Evolutionary conservation across 2,888 invertebrate species (phyloP), one percentile per base, ranked within the genome.

Genomic region (Cantharis nigra): DNA sequence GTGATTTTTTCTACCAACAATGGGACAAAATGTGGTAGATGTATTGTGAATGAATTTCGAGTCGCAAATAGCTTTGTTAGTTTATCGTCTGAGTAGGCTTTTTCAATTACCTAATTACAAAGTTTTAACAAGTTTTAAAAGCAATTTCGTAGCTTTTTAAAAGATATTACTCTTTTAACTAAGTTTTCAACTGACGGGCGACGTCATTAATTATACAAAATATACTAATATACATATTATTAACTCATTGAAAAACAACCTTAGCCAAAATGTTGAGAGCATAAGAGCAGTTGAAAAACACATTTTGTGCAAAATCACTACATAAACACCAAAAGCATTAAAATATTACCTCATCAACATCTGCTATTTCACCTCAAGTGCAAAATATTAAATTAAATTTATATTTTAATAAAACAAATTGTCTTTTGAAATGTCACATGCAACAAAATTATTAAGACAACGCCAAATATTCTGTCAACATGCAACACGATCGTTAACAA

Each of bases 81-180:
- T 79, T 78, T 75, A 77, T 79, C 73, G 80, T 78, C 82, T 80
- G 80, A 81, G 80, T 83, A 83, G 85, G 83, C 86, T 84, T 84
- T 87, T 87, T 87, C 87, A 87, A 87, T 87, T 87, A 87, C 85
- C 85, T 87, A 86, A 87, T 87, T 87, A 87, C 84, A 83, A 87
- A 87, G 86, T 87, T 87, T 87, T 87, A 87, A 86, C 86, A 87
- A 87, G 86, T 87, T 87, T 86, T 85, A 84, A 86, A 87, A 87
- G 86, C 86, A 87, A 87, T 87, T 87, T 87, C 82, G 83, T 79
- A 81, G 83, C 85, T 84, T 86, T 87, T 85, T 85, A 85, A 85
- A 85, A 84, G 86, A 86, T 86, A 86, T 87, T 87, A 86, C 86
- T 87, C 87, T 86, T 86, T 85, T 87, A 85, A 83, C 80, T 81